A percentile compares a stretch with the other conserved stretches of the same genome.
Evolutionary conservation across 2,797 vertebrate genomes (phyloP).

Genomic region (Melanitta fusca): DNA sequence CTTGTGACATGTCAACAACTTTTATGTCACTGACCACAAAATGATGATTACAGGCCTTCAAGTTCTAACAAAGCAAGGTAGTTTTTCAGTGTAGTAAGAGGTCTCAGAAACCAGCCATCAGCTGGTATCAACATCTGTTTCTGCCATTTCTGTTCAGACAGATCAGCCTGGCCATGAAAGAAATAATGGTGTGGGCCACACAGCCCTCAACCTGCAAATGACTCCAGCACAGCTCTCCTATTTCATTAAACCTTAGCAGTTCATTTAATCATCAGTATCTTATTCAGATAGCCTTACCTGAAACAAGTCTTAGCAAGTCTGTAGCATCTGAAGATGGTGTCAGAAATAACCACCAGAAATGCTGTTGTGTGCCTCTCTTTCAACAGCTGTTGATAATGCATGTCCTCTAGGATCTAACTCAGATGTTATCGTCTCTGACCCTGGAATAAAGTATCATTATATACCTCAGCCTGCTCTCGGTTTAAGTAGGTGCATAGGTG

Average conservation of each 20-base stretch:
- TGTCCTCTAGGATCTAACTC: not conserved
- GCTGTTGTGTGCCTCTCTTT: not conserved
- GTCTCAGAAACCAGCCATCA: not conserved
- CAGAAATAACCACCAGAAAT: conserved; percentile 4
- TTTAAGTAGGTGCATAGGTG: not conserved
- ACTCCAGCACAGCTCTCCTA: not conserved
- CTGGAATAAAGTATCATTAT: not conserved
- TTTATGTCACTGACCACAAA: not conserved
- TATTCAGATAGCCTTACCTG: not conserved
- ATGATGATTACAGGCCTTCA: not conserved
- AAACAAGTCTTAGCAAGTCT: not conserved
- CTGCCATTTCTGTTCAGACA: not conserved
- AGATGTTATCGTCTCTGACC: not conserved
- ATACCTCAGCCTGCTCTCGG: not conserved
- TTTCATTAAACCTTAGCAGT: not conserved
- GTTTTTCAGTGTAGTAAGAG: not conserved
- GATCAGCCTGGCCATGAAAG: not conserved
- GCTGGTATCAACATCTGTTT: not conserved
- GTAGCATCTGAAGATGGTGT: not conserved
- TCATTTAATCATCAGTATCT: not conserved
- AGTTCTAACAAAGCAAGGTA: not conserved
- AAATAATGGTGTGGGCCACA: not conserved
- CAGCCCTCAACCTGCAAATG: not conserved
- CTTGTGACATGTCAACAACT: not conserved
- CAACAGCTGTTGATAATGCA: not conserved